Conservation (phyloP, 2,888 invertebrate genomes). For the Agrilus mali region DNA sequence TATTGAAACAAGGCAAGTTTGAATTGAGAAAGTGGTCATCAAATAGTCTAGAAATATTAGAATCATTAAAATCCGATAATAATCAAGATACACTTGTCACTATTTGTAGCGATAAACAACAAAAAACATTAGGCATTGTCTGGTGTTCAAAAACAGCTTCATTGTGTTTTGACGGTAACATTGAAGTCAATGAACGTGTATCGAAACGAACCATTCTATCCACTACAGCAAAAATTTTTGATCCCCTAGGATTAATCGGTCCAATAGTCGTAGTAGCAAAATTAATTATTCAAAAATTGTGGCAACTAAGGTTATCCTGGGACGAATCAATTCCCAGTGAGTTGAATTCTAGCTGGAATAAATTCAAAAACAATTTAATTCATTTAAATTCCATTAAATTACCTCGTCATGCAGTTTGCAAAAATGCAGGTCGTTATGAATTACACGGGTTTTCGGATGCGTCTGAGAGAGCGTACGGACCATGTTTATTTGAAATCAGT, state of each 20-base stretch:
- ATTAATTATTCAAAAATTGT: slow-evolving; percentile 17
- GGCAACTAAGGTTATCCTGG: slow-evolving; percentile 16
- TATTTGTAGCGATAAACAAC: background rate
- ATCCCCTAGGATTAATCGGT: slow-evolving; percentile 15
- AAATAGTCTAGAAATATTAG: too few relatives aligned
- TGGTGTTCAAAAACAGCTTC: slow-evolving; percentile 5
- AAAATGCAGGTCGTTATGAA: slow-evolving; percentile 4
- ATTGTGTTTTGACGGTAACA: slow-evolving; percentile 1
- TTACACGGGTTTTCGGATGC: slow-evolving; percentile 15
- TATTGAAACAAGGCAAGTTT: too few relatives aligned
- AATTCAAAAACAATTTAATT: slow-evolving; percentile 2
- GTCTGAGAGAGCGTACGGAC: slow-evolving; percentile 5
- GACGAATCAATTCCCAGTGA: slow-evolving; percentile 16
- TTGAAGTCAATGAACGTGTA: background rate
- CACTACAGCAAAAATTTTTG: slow-evolving; percentile 13
- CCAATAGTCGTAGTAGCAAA: slow-evolving; percentile 17
- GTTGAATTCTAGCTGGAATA: slow-evolving; percentile 4
- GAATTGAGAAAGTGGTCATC: too few relatives aligned
- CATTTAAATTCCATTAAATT: slow-evolving; percentile 9
- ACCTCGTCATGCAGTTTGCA: slow-evolving; percentile 5
- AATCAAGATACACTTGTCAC: background rate
- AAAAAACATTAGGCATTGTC: slow-evolving; percentile 6
- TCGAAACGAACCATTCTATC: slow-evolving; percentile 6
- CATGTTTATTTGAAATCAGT: slow-evolving; percentile 6
- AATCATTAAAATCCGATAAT: too few relatives aligned